Percentiles rank a stretch among this genome's conserved stretches.
Evolutionary conservation across 2,888 invertebrate species (phyloP).

Genomic region (Thecocarcelia acutangulata): DNA sequence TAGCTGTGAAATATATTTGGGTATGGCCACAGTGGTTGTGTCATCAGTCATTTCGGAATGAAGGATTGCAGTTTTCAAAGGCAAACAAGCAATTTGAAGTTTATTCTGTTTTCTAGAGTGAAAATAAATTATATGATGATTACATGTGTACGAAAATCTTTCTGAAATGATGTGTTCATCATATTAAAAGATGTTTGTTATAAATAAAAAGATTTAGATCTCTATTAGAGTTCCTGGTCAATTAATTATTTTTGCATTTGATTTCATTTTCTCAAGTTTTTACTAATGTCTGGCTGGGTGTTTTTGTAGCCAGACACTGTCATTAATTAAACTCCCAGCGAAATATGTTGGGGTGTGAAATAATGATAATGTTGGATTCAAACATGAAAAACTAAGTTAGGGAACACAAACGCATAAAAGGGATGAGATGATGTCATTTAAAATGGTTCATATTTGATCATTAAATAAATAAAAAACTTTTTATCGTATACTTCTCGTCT

Average conservation of each 20-base stretch:
- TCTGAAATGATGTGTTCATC: not conserved
- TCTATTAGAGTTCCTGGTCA: conserved; percentile 36
- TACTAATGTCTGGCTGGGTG: not conserved
- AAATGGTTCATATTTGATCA: not conserved
- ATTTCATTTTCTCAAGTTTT: not conserved
- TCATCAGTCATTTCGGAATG: not conserved
- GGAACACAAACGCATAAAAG: not conserved
- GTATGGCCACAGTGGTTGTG: no score
- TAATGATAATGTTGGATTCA: conserved; percentile 44
- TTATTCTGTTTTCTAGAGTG: not conserved
- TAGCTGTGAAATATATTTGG: no score
- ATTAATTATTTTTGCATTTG: conserved; percentile 38
- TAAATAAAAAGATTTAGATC: conserved; percentile 33
- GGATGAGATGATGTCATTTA: conserved; percentile 10
- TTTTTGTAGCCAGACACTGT: conserved; percentile 38
- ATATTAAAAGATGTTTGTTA: not conserved
- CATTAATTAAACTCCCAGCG: conserved; percentile 48
- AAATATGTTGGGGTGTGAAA: conserved; percentile 55
- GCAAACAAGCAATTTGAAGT: not conserved
- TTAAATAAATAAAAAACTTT: no score
- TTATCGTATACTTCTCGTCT: no score
- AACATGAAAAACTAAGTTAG: not conserved
- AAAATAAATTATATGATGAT: not conserved
- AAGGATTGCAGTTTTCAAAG: not conserved
- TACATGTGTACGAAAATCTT: not conserved